Percentiles rank a stretch among this genome's conserved stretches.
Evolutionary conservation across 2,797 vertebrate species (phyloP).

Genomic region (Buphagus erythrorhynchus): DNA sequence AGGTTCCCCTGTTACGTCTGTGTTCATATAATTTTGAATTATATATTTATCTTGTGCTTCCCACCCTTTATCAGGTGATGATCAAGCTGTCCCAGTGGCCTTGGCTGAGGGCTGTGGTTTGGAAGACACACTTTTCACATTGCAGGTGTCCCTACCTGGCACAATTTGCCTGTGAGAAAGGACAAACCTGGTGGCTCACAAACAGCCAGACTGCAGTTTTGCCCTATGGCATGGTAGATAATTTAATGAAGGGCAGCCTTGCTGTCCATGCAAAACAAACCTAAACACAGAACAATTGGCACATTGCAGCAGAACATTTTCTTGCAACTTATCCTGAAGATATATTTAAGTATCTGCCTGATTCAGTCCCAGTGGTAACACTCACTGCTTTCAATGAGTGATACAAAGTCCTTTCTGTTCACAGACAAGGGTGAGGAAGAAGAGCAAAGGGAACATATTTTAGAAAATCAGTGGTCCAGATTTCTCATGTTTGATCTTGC

Average conservation of each 20-base stretch:
- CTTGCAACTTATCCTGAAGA: slow-evolving; percentile 20
- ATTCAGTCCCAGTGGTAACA: slow-evolving; percentile 32
- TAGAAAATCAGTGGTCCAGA: background rate
- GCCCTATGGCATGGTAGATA: background rate
- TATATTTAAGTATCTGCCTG: slow-evolving; percentile 19
- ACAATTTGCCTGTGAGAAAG: background rate
- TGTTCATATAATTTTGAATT: background rate
- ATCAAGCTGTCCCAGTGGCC: background rate
- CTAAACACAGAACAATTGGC: background rate
- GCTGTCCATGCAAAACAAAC: background rate
- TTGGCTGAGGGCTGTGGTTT: background rate
- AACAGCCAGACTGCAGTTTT: background rate
- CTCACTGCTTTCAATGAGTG: slow-evolving; percentile 30
- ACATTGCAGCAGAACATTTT: background rate
- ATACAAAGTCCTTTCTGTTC: slow-evolving; percentile 59
- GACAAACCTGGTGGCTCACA: background rate
- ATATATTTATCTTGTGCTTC: background rate
- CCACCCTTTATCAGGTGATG: background rate
- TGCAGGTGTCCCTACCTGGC: background rate
- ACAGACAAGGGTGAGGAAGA: background rate
- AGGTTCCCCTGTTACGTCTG: fast-evolving
- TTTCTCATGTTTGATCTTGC: slow-evolving; percentile 16
- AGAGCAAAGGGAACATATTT: slow-evolving; percentile 29
- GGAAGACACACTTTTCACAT: background rate
- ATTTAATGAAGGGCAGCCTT: background rate